Percentiles rank a stretch among this genome's conserved stretches.
Evolutionary conservation across 1,140 invertebrate genomes (phyloP).

Genomic region (Adoxophyes honmai): DNA sequence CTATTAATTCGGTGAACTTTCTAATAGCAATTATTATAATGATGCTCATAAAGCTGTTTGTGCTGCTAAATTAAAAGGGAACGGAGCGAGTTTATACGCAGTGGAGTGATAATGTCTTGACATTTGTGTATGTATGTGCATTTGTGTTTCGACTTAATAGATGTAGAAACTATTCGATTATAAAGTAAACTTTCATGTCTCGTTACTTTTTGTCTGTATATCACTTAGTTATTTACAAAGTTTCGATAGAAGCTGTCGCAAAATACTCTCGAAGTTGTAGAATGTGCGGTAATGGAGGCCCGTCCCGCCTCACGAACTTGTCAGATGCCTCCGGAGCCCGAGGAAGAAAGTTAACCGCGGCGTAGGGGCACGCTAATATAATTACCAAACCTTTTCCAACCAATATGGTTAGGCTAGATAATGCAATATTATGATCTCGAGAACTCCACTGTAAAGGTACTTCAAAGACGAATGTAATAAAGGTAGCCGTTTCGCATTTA

Average conservation of each 20-base stretch:
- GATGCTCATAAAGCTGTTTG: conserved; percentile 3
- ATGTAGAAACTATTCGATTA: no score
- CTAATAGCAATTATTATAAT: conserved; percentile 13
- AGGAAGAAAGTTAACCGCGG: conserved; percentile 10
- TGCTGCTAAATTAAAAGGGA: not conserved
- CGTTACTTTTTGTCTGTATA: no score
- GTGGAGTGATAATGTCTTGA: no score
- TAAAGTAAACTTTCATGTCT: no score
- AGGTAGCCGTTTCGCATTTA: no score
- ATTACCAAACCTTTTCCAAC: conserved; percentile 12
- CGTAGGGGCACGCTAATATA: conserved; percentile 7
- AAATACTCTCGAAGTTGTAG: conserved; percentile 13
- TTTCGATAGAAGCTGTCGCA: conserved; percentile 6
- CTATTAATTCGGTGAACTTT: not conserved
- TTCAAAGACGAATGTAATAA: not conserved
- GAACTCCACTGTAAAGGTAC: conserved; percentile 4
- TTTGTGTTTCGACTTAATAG: no score
- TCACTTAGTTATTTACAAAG: conserved; percentile 13
- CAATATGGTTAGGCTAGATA: conserved; percentile 11
- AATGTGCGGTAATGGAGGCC: conserved; percentile 15
- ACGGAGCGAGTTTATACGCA: not conserved
- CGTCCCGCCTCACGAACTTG: not conserved
- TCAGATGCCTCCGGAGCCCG: conserved; percentile 11
- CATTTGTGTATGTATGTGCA: no score
- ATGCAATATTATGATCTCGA: conserved; percentile 8